A percentile compares a stretch with the other conserved stretches of the same genome.
Evolutionary conservation across 2,113 vertebrate species (phyloP).

Genomic region (Nycticebus coucang): DNA sequence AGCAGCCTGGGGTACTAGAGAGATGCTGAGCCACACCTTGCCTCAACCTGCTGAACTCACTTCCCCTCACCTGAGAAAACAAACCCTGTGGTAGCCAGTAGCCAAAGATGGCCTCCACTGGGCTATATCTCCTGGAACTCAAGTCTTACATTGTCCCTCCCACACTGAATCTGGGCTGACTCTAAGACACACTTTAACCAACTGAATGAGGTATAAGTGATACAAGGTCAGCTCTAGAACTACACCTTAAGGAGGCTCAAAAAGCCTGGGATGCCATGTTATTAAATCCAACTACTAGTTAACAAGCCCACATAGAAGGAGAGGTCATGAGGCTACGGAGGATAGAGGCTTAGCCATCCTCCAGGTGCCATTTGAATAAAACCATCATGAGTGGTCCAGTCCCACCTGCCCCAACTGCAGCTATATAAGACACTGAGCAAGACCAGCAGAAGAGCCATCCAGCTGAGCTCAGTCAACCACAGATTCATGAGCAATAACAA

Average conservation of each 20-base stretch:
- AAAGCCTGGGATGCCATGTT: not conserved
- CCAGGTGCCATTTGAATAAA: not conserved
- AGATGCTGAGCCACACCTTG: not conserved
- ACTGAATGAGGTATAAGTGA: not conserved
- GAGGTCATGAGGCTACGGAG: not conserved
- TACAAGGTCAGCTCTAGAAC: not conserved
- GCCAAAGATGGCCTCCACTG: not conserved
- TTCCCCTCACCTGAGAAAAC: not conserved
- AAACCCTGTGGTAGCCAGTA: not conserved
- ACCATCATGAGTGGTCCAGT: not conserved
- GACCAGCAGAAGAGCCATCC: not conserved
- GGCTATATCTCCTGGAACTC: not conserved
- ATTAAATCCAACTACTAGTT: not conserved
- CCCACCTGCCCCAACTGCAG: not conserved
- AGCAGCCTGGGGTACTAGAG: not conserved
- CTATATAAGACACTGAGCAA: not conserved
- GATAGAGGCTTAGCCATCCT: not conserved
- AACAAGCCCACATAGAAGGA: not conserved
- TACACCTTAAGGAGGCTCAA: not conserved
- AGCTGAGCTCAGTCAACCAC: not conserved
- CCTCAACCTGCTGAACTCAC: not conserved
- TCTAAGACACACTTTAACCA: not conserved
- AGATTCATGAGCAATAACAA: not conserved
- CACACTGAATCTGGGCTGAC: not conserved
- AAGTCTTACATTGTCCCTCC: not conserved